phyloP scores from a whole-genome alignment of 2,888 invertebrate genomes.

The Hanleya hanleyi region DNA sequence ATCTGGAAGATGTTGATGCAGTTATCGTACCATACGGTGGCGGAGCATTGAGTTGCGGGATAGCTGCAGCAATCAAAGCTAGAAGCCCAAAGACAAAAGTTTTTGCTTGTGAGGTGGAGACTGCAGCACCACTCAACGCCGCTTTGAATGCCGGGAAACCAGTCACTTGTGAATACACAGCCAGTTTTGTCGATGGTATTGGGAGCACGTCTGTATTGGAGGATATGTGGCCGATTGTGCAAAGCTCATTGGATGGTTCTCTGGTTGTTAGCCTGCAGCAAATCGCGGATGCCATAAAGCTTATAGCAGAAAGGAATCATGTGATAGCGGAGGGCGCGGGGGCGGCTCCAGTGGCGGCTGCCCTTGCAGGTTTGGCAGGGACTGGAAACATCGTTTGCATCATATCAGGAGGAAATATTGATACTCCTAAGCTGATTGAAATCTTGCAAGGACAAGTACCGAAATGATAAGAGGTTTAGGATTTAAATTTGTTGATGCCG shows the following conservation, averaged over 20 bases:
- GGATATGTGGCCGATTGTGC: conserved; percentile 65
- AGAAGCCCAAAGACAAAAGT: conserved; percentile 55
- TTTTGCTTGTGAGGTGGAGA: conserved; percentile 65
- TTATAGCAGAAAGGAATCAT: conserved; percentile 62
- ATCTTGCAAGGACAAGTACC: conserved; percentile 29
- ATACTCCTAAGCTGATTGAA: conserved; percentile 50
- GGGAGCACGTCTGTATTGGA: conserved; percentile 59
- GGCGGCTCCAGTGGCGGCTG: conserved; percentile 62
- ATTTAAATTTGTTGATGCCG: no score
- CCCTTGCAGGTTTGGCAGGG: conserved; percentile 45
- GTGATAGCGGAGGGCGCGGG: conserved; percentile 70
- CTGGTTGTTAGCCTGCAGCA: conserved; percentile 57
- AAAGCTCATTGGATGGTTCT: conserved; percentile 53
- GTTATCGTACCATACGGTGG: conserved; percentile 69
- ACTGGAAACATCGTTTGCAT: conserved; percentile 66
- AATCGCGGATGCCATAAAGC: conserved; percentile 57
- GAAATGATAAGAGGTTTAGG: background rate
- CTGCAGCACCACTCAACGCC: conserved; percentile 53
- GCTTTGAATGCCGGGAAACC: conserved; percentile 50
- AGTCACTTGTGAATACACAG: conserved; percentile 44
- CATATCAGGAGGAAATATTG: conserved; percentile 70
- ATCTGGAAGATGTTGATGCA: conserved; percentile 65
- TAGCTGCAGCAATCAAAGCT: conserved; percentile 61
- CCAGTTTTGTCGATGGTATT: conserved; percentile 69
- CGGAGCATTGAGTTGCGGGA: conserved; percentile 64